Evolutionary conservation across 2,113 vertebrate genomes (phyloP), one percentile per base, ranked within the genome.

Genomic region (Oncorhynchus kisutch): DNA sequence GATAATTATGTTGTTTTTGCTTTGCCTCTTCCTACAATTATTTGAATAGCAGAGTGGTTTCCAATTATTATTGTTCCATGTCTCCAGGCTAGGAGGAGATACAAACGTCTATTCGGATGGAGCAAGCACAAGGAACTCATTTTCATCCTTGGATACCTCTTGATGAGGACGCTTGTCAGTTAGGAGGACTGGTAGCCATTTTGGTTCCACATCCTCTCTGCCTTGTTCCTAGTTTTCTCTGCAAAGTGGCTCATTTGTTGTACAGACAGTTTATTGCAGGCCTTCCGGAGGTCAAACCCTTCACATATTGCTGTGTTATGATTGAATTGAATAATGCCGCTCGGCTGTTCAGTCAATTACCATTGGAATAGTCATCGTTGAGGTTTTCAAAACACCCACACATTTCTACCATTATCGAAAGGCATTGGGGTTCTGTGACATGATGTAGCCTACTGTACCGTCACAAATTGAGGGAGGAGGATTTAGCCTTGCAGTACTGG

Each of bases 1-100:
- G 83, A 85, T 92, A 90, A 89, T 82, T 31, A 84, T 84, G 80
- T 86, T 89, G 82, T 90, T 90, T 86, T 89, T 71, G 77, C 87
- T 89, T 80, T 80, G 39, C 67, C 13, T 3, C 81, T 62, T 75
- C 78, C 60, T 80, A 77, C 71, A 25, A 67, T 88, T 88, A 72
- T 84, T 75, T 75, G 80, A 85, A 86, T 79, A 87, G 81, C 66
- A 71, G 86, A 84, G 73, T 86, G 81, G 75, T 88, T 87, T 77
- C 14, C 73, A 73, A 67, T 73, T 79, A 75, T 9, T 62, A 22
- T 78, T 68, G 20, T 57, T 78, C 73, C 69, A 75, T 80, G 45
- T 68, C 72, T 81, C 66, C 65, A 67, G 57, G 79, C 64, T 39
- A 73, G 18, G 22, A 29, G 27, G 34, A 60, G 51, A 48, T 67